Evolutionary conservation across 2,797 vertebrate genomes (phyloP).

Genomic region (Manis pentadactyla): DNA sequence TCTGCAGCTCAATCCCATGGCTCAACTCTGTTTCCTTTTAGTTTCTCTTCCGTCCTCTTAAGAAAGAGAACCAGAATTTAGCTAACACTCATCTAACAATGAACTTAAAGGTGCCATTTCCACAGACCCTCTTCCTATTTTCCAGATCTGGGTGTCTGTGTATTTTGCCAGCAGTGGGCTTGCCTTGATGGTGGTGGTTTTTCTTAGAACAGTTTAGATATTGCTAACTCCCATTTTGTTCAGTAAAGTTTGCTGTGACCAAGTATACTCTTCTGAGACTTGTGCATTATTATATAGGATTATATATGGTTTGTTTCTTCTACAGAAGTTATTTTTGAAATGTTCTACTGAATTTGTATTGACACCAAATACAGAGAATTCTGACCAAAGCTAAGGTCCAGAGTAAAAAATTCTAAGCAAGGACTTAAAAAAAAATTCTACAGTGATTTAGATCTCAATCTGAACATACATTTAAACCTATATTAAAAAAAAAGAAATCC

Average conservation of each 20-base stretch:
- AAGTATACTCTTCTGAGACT: background rate
- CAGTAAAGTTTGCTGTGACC: background rate
- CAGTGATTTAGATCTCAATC: background rate
- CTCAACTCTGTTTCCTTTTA: background rate
- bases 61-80: constrained; percentile 6
- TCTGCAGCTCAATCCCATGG: background rate
- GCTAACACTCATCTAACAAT: background rate
- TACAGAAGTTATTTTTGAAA: background rate
- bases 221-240: background rate
- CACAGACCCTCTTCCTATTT: background rate
- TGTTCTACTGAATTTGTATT: background rate
- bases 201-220: background rate
- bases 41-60: constrained; percentile 20
- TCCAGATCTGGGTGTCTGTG: background rate
- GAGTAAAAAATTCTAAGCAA: constrained; percentile 40
- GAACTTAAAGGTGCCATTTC: background rate
- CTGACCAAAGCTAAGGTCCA: background rate
- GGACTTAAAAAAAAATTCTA: background rate
- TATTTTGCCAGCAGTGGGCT: background rate
- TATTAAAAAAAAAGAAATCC: background rate
- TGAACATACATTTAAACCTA: background rate
- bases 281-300: background rate
- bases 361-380: background rate
- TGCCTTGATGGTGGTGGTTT: background rate
- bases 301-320: background rate